Evolutionary conservation across 1,140 invertebrate species (phyloP).

Genomic region (Eueides isabella): DNA sequence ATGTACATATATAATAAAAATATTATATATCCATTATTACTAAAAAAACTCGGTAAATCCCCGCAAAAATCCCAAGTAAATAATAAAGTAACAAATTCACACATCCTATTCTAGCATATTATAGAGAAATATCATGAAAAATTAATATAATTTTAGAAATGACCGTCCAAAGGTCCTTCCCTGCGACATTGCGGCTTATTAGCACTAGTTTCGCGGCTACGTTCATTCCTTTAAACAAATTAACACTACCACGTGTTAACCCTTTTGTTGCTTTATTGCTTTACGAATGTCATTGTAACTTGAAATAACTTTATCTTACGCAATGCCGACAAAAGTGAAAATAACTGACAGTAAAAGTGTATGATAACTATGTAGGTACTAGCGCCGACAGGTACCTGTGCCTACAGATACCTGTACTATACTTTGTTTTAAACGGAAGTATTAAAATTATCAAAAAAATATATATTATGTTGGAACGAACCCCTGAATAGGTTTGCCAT

Average conservation of each 20-base stretch:
- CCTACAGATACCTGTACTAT: slow-evolving; percentile 35
- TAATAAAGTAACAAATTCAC: neutral
- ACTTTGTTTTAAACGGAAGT: slow-evolving; percentile 42
- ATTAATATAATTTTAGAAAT: slow-evolving; percentile 27
- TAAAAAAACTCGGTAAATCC: no score
- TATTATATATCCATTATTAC: no score
- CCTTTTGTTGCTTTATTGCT: slow-evolving; percentile 72
- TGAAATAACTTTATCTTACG: slow-evolving; percentile 58
- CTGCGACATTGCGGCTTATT: slow-evolving; percentile 31
- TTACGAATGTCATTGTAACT: slow-evolving; percentile 44
- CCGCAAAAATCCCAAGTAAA: neutral
- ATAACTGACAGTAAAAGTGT: slow-evolving; percentile 63
- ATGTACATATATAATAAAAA: no score
- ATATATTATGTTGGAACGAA: neutral
- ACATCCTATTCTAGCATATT: neutral
- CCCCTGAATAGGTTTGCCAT: slow-evolving; percentile 10
- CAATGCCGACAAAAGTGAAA: slow-evolving; percentile 78
- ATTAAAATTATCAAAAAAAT: slow-evolving; percentile 46
- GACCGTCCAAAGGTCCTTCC: slow-evolving; percentile 13
- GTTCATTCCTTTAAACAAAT: slow-evolving; percentile 69
- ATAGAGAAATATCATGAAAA: neutral
- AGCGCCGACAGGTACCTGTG: slow-evolving; percentile 48
- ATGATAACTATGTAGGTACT: slow-evolving; percentile 39
- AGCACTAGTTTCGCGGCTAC: slow-evolving; percentile 43
- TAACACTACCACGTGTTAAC: slow-evolving; percentile 68